Percentiles rank a stretch among this genome's conserved stretches.
Conservation (phyloP, 1,140 invertebrate genomes). For the Nixonia krombeini region DNA sequence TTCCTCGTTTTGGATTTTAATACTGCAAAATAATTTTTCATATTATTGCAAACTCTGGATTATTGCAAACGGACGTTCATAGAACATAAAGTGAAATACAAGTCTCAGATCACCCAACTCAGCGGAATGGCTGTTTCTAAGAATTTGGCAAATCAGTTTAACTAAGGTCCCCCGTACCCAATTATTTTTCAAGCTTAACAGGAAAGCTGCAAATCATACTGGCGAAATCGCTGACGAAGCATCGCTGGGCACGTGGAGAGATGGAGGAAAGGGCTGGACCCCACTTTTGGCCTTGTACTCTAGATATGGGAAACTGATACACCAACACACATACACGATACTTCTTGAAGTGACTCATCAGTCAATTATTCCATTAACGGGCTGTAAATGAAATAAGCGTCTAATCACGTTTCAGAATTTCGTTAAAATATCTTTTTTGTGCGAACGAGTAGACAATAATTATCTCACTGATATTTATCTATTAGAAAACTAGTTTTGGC, state of each 20-base stretch:
- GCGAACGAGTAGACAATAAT: not conserved
- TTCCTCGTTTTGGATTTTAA: too few species aligned
- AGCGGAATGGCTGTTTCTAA: too few species aligned
- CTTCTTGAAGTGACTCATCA: constrained; percentile 20
- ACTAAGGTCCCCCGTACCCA: too few species aligned
- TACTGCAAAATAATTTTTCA: constrained; percentile 15
- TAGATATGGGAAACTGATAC: constrained; percentile 7
- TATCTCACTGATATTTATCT: not conserved
- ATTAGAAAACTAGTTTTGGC: too few species aligned
- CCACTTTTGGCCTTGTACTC: constrained; percentile 18
- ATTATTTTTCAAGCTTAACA: constrained; percentile 1
- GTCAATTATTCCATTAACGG: constrained; percentile 21
- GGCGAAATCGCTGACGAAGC: constrained; percentile 24
- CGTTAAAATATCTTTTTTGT: too few species aligned
- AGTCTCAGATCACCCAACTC: too few species aligned
- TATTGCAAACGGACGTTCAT: too few species aligned
- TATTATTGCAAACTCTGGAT: not conserved
- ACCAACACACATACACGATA: constrained; percentile 1
- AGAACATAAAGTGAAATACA: too few species aligned
- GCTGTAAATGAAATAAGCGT: not conserved
- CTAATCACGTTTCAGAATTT: not conserved
- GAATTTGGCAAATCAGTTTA: too few species aligned
- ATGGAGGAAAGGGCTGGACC: constrained; percentile 22
- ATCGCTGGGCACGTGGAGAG: constrained; percentile 11
- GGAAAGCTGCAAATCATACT: constrained; percentile 14